Percentiles rank a stretch among this genome's conserved stretches.
These are phyloP conservation scores for Scartelaos histophorus DNA, from an alignment of 2,113 vertebrate genomes.

Conservation along the genomic window DNA sequence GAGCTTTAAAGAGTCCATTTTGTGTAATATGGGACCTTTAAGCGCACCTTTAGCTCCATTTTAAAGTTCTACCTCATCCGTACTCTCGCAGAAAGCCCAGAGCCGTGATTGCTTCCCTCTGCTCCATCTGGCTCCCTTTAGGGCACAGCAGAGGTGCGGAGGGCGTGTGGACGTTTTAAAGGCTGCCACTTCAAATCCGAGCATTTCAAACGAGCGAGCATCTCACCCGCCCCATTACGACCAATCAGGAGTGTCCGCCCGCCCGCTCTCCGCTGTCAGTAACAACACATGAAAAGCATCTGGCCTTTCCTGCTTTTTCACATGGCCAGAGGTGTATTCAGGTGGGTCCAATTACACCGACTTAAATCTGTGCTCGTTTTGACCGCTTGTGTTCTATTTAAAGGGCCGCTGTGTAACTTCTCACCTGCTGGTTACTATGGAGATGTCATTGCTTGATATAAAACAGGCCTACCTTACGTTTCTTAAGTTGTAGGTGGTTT, in stretches of 20 bases:
- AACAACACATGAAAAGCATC: constrained; percentile 68
- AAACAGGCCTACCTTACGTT: too few relatives aligned
- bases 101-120: constrained; percentile 75
- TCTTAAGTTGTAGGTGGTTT: too few relatives aligned
- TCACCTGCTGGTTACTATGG: too few relatives aligned
- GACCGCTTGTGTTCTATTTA: too few relatives aligned
- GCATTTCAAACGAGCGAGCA: constrained; percentile 69
- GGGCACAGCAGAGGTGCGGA: constrained; percentile 49
- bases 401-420: too few relatives aligned
- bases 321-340: constrained; percentile 17
- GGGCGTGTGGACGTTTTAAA: constrained; percentile 49
- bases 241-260: constrained; percentile 70
- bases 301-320: constrained; percentile 45
- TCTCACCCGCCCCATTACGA: constrained; percentile 71
- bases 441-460: too few relatives aligned
- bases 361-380: too few relatives aligned
- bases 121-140: constrained; percentile 77
- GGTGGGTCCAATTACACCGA: neutral
- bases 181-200: constrained; percentile 71
- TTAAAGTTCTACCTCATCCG: neutral
- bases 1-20: too few relatives aligned
- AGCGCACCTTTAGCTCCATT: neutral
- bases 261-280: constrained; percentile 73
- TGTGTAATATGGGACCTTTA: too few relatives aligned
- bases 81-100: constrained; percentile 43